Base-by-base conservation (phyloP, 2,888 invertebrate species). In the Drosophila basisetae region DNA sequence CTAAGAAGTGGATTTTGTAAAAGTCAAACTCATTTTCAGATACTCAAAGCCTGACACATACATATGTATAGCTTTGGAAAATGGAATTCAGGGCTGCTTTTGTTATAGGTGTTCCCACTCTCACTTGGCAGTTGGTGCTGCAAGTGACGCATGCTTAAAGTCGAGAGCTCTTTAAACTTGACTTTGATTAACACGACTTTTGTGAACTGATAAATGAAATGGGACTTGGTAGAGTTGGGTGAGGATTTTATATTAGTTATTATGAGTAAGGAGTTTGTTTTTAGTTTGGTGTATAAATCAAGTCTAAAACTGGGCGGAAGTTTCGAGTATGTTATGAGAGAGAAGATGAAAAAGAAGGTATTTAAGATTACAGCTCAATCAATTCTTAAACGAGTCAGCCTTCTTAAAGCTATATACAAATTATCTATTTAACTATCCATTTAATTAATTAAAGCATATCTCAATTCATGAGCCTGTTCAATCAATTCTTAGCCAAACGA, bases 181-280 rank as follows among this genome's bases (percentile, higher is more conserved):
- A 74, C 78, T 71, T 74, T 74, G 70, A 77, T 77, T 70, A 74
- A 70, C 67, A 59, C 50, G 31, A 59, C 35, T 67, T 69, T 59
- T 66, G 52, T 68, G 39, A 52, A 49, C 43, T 53, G 62, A 22
- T 22, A 65, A 56, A 56, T 56, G 47, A n/a, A 13, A 39, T 30
- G 39, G 39, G 56, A n/a, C 18, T 56, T 54, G 70, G 31, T 35
- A 2, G 22, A 39, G 67, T 50, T 54, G 73, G 18, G 53, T 73
- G 80, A 80, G 80, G 77, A 80, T 80, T 79, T 63, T 68, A 79
- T 65, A 80, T 73, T 18, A 49, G n/a, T 63, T 64, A 68, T 79
- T 56, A 62, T 30, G 5, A 16, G 43, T 16, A 18, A 4, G n/a
- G 18, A 53, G 31, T 62, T 56, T 28, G 3, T 2, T 47, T 1